These are phyloP conservation scores for Nymphalis urticae DNA, from an alignment of 2,888 invertebrate species.

Conservation along the genomic window DNA sequence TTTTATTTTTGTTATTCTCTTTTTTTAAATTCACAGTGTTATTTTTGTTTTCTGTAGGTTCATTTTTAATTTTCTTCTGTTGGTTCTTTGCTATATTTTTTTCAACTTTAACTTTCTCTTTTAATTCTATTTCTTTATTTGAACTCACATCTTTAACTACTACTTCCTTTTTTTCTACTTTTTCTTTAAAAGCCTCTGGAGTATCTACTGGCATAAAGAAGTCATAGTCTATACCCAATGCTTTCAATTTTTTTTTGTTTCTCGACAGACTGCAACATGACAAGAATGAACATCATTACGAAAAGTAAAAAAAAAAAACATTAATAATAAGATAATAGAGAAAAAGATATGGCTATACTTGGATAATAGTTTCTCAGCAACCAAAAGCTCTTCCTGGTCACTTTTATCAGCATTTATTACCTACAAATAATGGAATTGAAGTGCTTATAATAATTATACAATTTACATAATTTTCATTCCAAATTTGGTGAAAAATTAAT, in stretches of 20 bases:
- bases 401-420: constrained; percentile 64
- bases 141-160: constrained; percentile 23
- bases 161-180: constrained; percentile 36
- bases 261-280: constrained; percentile 64
- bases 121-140: constrained; percentile 35
- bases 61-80: constrained; percentile 31
- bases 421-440: constrained; percentile 47
- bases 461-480: not conserved
- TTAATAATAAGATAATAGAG: constrained; percentile 12
- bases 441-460: not conserved
- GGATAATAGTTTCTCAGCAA: constrained; percentile 62
- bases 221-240: constrained; percentile 77
- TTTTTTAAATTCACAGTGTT: constrained; percentile 14
- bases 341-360: constrained; percentile 51
- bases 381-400: constrained; percentile 61
- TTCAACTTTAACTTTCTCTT: constrained; percentile 39
- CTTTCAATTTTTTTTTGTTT: constrained; percentile 70
- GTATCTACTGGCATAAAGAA: constrained; percentile 77
- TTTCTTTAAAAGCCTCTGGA: constrained; percentile 55
- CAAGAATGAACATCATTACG: constrained; percentile 5
- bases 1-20: constrained; percentile 29
- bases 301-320: not conserved
- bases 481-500: not conserved
- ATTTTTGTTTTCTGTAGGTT: constrained; percentile 24
- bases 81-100: constrained; percentile 35